Base-by-base conservation (phyloP, 2,888 invertebrate genomes). In the Griposia aprilina region DNA sequence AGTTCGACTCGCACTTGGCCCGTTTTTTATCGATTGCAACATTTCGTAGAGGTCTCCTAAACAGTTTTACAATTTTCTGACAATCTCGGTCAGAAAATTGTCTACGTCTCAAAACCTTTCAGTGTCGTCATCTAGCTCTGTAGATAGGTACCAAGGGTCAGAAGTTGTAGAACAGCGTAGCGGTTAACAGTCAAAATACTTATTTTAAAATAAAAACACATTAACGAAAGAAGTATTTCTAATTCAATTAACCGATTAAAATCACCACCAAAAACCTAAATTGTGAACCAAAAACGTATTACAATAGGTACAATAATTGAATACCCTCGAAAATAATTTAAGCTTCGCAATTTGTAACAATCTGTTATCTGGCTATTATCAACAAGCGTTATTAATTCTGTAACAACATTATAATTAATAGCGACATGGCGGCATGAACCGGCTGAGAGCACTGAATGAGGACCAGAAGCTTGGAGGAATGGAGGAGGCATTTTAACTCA, bases 401-500 rank as follows among this genome's bases (percentile, higher is more conserved):
- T 81, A 85, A 84, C 88, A 88, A 91, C 90, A 91, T 92, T 89
- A 92, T 93, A 92, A 94, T 94, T 93, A 93, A 94, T 94, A 90
- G 92, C 87, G 77, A 78, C 82, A 86, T 86, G 88, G 85, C 88
- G 86, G 89, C 89, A 93, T 94, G 91, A 93, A 94, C 93, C 92
- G 90, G 87, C 89, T 82, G 84, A 74, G 90, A 88, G 88, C 82
- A 94, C 91, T 94, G 89, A 92, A 94, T 94, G 92, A 94, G 80
- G 69, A 26, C 84, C 13, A 0, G 84, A 84, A 81, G 59, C 70
- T 45, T 6, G 1, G 70, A 83, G 7, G 8, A 36, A 57, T 88
- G 90, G 93, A 94, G 86, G 80, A 60, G 93, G 90, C 79, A 90
- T 67, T 73, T 45, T 45, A n/a, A n/a, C n/a, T n/a, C n/a, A n/a